These are phyloP conservation scores for Pangasius djambal DNA, from an alignment of 2,797 vertebrate genomes.

Conservation along the genomic window DNA sequence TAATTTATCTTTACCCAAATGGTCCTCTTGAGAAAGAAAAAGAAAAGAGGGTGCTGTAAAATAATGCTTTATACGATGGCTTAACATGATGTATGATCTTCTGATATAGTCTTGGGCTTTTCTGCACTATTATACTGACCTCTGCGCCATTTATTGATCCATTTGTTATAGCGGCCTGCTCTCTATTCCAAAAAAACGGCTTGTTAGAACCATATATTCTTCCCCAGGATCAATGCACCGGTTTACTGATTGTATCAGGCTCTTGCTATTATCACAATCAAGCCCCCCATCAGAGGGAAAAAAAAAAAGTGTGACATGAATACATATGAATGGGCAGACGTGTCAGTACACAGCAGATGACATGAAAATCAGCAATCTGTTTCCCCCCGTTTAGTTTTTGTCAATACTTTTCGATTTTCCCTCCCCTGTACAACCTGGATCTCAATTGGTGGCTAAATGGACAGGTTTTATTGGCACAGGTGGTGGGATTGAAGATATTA, in stretches of 20 bases:
- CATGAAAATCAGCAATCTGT: not conserved
- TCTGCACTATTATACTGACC: slow-evolving; percentile 16
- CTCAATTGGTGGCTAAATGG: not conserved
- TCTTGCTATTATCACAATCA: slow-evolving; percentile 12
- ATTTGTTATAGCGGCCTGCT: not conserved
- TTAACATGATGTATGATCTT: not conserved
- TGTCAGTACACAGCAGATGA: not conserved
- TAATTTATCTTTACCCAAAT: not conserved
- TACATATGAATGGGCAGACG: not conserved
- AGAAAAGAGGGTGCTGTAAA: not conserved
- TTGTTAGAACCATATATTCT: not conserved
- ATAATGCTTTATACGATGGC: slow-evolving; percentile 2
- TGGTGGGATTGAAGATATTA: slow-evolving; percentile 1
- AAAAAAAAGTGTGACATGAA: slow-evolving; percentile 4
- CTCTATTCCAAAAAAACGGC: not conserved
- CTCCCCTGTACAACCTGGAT: not conserved
- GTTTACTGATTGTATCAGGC: not conserved
- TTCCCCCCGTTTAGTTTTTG: slow-evolving; percentile 5
- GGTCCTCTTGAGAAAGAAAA: not conserved
- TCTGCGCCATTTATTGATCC: slow-evolving; percentile 12
- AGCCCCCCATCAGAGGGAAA: not conserved
- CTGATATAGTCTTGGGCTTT: slow-evolving; percentile 6
- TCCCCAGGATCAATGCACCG: slow-evolving; percentile 7
- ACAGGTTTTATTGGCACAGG: slow-evolving; percentile 5
- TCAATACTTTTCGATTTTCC: slow-evolving; percentile 14